Evolutionary conservation across 2,113 vertebrate species (phyloP), one percentile per base, ranked within the genome.

Genomic region (Hiodon alosoides): DNA sequence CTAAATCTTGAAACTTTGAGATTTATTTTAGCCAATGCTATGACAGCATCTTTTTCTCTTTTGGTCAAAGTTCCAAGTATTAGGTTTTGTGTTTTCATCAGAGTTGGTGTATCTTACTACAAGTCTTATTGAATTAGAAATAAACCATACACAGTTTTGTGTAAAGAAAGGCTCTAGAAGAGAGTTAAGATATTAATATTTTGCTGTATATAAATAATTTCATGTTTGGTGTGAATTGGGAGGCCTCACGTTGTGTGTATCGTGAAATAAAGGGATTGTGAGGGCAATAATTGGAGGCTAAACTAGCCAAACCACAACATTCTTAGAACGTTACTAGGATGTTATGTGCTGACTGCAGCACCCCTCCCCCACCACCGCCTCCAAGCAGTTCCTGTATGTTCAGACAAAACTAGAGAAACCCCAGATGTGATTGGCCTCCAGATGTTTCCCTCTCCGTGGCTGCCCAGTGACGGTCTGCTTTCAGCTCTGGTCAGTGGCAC

Each of bases 381-480:
- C 2, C 31, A 31, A 31, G 31, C 31, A 31, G 48, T 70, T 14
- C 13, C 3, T 66, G 64, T 47, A 48, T 4, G 55, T 8, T 31
- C 31, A 31, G 31, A 71, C 61, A 60, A 76, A 71, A 52, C n/a
- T 61, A 7, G 31, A 10, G 48, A 46, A 52, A n/a, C 54, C 31
- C 31, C 31, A 13, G 3, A 64, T 7, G 9, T 50, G 73, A 62
- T 68, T 54, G 10, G 9, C 61, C 7, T 4, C 71, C 54, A 67
- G 54, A 79, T 76, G 69, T 68, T 17, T 62, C 55, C 60, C 68
- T 31, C 31, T 31, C 31, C 55, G 57, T 54, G 10, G 55, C 46
- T 31, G 57, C 13, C 46, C 60, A 11, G 61, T 10, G 31, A 60
- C 68, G 14, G 7, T 64, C 72, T 68, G 59, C 67, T 57, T 57